Conservation (phyloP, 2,113 vertebrate genomes). For the Ahaetulla prasina region DNA sequence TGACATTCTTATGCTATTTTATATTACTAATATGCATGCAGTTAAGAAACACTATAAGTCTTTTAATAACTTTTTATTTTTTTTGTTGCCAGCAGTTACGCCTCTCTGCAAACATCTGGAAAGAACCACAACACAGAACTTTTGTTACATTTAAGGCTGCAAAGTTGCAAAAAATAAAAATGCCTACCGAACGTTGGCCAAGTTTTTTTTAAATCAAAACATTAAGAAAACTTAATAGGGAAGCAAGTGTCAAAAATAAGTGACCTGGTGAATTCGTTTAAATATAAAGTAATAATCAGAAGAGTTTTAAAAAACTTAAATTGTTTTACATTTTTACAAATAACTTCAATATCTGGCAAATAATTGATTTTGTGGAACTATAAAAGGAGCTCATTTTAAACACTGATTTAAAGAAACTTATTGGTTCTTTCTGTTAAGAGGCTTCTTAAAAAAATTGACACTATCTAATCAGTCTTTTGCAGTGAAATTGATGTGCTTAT, state of each 20-base stretch:
- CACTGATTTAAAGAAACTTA: background rate
- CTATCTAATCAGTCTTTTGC: background rate
- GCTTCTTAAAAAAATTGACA: background rate
- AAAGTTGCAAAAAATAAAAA: background rate
- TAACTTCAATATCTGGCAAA: background rate
- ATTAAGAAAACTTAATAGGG: background rate
- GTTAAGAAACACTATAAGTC: background rate
- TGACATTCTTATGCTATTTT: background rate
- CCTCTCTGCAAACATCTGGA: background rate
- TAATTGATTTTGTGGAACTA: background rate
- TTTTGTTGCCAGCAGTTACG: background rate
- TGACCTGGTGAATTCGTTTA: background rate
- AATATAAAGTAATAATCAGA: background rate
- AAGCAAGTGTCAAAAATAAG: background rate
- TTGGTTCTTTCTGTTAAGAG: background rate
- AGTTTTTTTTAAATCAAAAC: background rate
- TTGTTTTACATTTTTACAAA: background rate
- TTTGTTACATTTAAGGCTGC: background rate
- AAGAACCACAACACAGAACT: background rate
- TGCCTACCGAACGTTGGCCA: background rate
- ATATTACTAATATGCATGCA: background rate
- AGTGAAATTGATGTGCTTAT: background rate
- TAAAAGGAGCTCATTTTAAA: background rate
- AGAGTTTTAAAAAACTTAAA: background rate
- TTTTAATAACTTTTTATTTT: background rate